These are phyloP conservation scores for Thecophora atra DNA, from an alignment of 2,888 invertebrate genomes.

Conservation along the genomic window DNA sequence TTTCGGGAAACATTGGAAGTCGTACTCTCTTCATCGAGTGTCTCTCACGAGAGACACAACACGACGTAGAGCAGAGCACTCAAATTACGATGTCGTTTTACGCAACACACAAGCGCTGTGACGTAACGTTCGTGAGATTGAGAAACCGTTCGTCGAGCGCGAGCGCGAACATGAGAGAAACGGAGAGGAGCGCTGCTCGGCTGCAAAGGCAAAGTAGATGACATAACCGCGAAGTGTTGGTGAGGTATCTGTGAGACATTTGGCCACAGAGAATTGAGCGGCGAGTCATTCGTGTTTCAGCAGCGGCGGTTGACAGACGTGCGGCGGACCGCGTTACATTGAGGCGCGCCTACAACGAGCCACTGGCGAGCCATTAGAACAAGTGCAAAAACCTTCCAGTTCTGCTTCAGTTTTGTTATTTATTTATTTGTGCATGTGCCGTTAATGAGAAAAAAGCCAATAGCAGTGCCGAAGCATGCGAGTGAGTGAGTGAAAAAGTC, in stretches of 20 bases:
- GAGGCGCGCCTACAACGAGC: conserved; percentile 40
- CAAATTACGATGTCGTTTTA: not conserved
- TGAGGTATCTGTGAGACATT: not conserved
- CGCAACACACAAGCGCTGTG: conserved; percentile 15
- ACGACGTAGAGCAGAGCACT: not conserved
- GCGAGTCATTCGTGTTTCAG: conserved; percentile 54
- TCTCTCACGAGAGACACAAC: not conserved
- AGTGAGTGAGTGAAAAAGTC: conserved; percentile 28
- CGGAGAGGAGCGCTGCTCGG: not conserved
- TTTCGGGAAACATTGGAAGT: too few relatives aligned
- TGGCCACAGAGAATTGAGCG: conserved; percentile 14
- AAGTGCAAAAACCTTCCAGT: not conserved
- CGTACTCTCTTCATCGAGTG: too few relatives aligned
- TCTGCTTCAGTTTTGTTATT: not conserved
- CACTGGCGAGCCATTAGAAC: conserved; percentile 34
- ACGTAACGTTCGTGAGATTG: conserved; percentile 15
- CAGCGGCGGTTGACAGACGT: conserved; percentile 55
- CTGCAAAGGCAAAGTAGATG: not conserved
- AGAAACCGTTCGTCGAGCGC: not conserved
- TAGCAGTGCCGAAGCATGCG: conserved; percentile 16
- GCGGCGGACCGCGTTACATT: conserved; percentile 9
- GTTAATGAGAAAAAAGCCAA: too few relatives aligned
- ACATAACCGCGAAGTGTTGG: conserved; percentile 28
- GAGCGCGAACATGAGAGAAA: conserved; percentile 1
- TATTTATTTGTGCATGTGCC: too few relatives aligned